Evolutionary conservation across 2,113 vertebrate genomes (phyloP).

Genomic region (Cyprinodon tularosa): DNA sequence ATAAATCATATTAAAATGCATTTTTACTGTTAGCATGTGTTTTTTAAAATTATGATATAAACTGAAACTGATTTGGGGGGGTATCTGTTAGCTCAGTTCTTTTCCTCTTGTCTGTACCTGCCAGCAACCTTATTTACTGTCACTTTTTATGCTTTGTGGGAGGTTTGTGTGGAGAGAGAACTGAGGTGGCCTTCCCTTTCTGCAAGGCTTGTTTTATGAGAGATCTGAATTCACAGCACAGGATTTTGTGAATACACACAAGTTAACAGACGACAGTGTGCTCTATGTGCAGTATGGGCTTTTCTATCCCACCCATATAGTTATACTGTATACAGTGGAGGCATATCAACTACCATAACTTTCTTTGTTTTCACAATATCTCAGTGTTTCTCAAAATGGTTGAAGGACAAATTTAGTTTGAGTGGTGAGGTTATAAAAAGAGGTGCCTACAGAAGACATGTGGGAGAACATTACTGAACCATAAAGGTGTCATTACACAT

Average conservation of each 20-base stretch:
- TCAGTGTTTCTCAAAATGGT: constrained; percentile 32
- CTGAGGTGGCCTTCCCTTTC: constrained; percentile 59
- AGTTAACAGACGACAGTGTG: constrained; percentile 24
- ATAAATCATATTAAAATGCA: constrained; percentile 37
- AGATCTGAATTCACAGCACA: constrained; percentile 57
- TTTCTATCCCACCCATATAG: constrained; percentile 20
- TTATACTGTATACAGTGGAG: constrained; percentile 4
- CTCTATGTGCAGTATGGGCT: background rate
- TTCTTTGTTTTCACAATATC: constrained; percentile 28
- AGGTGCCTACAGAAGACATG: constrained; percentile 62
- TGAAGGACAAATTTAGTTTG: constrained; percentile 11
- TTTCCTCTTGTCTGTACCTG: constrained; percentile 10
- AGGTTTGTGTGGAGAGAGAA: constrained; percentile 61
- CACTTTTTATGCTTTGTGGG: constrained; percentile 60
- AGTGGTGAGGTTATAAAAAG: constrained; percentile 43
- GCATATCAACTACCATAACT: constrained; percentile 24
- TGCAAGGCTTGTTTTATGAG: constrained; percentile 64
- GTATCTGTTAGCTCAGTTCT: background rate
- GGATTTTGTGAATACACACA: constrained; percentile 46
- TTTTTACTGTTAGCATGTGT: background rate
- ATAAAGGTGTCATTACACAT: constrained; percentile 53
- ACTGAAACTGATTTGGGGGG: background rate
- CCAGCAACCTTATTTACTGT: constrained; percentile 56
- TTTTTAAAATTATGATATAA: background rate
- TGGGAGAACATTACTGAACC: constrained; percentile 33